These are phyloP conservation scores for Menura novaehollandiae DNA, from an alignment of 2,113 vertebrate genomes.

Conservation along the genomic window DNA sequence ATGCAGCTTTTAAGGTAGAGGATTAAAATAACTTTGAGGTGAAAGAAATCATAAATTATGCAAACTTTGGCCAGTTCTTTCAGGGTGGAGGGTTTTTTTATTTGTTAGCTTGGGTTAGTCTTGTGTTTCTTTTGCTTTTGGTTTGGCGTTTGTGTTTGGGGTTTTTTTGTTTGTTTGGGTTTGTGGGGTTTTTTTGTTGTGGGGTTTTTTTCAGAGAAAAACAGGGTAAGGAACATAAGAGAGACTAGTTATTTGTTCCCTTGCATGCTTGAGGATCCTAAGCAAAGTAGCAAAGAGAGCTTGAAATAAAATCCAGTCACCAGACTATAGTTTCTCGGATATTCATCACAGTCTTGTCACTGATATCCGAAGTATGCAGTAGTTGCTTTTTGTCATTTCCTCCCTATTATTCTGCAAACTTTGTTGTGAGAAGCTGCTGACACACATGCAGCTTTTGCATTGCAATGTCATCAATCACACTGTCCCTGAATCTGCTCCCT, in stretches of 20 bases:
- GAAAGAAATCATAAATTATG: neutral
- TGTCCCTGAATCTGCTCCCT: neutral
- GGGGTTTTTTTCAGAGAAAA: neutral
- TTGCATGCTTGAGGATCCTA: neutral
- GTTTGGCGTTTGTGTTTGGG: neutral
- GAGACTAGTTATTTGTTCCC: neutral
- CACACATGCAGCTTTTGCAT: neutral
- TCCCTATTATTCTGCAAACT: neutral
- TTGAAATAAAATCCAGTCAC: neutral
- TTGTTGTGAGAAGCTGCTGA: neutral
- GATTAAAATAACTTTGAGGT: neutral
- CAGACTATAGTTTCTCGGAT: neutral
- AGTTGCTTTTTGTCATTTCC: neutral
- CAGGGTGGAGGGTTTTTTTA: neutral
- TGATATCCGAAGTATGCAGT: neutral
- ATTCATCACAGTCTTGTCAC: neutral
- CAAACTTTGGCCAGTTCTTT: neutral
- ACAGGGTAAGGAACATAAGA: fast-evolving
- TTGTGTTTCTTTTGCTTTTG: neutral
- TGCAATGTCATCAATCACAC: neutral
- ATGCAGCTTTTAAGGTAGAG: neutral
- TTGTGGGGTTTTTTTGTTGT: neutral
- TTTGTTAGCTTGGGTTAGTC: neutral
- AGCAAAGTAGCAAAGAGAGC: neutral
- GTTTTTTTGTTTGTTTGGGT: neutral